phyloP scores from a whole-genome alignment of 92 coral and sea anemone species.

The Epizoanthus rinbou region DNA sequence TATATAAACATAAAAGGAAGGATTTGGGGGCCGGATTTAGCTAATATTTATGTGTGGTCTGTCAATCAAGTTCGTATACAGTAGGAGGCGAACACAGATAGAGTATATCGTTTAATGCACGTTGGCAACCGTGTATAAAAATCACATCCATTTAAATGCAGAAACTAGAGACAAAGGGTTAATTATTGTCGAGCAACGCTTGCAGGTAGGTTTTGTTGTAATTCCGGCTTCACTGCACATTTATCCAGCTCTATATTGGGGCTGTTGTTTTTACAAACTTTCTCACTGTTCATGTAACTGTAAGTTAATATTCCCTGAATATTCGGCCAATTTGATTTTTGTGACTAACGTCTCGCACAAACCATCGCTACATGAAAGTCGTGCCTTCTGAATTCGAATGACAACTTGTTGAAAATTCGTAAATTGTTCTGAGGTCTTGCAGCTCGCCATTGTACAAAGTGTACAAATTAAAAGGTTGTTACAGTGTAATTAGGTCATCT shows the following conservation, averaged over 20 bases:
- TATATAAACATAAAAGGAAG: background rate
- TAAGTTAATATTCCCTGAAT: no score
- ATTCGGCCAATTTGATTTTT: no score
- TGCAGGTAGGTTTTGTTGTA: background rate
- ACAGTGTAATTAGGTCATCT: no score
- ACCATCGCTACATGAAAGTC: no score
- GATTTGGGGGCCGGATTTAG: background rate
- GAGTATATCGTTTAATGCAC: background rate
- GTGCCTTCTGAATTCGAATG: no score
- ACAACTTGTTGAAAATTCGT: no score
- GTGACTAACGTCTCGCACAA: no score
- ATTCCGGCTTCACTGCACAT: background rate
- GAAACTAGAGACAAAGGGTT: background rate
- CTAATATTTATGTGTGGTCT: background rate
- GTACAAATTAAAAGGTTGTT: no score
- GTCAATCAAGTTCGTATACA: conserved; percentile 8
- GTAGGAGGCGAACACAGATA: background rate
- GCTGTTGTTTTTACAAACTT: background rate
- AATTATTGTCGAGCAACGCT: background rate
- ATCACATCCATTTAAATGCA: background rate
- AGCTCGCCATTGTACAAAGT: no score
- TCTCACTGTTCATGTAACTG: no score
- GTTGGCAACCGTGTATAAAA: background rate
- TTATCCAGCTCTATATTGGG: background rate
- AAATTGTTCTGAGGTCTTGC: no score